Conservation (phyloP, 2,888 invertebrate species). For the Junonia oenone region DNA sequence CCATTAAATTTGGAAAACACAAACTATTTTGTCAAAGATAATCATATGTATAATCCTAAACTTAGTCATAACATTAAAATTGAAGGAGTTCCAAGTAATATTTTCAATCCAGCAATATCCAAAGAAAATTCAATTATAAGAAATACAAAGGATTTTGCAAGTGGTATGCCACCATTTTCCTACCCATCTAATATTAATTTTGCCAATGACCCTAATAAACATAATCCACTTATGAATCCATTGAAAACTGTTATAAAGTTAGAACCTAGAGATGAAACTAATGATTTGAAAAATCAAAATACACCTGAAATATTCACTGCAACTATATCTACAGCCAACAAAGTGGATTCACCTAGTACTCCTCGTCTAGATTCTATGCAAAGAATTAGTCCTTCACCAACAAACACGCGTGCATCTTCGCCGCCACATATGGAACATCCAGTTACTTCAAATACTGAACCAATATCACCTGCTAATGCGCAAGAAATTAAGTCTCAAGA, state of each 20-base stretch:
- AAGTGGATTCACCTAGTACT: constrained; percentile 66
- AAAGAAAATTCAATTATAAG: constrained; percentile 68
- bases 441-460: constrained; percentile 59
- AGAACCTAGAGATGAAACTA: constrained; percentile 71
- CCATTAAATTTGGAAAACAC: constrained; percentile 69
- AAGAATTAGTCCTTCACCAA: constrained; percentile 69
- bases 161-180: constrained; percentile 60
- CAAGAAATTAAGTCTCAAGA: constrained; percentile 63
- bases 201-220: constrained; percentile 64
- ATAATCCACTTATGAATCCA: constrained; percentile 65
- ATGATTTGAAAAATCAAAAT: constrained; percentile 68
- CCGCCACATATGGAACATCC: constrained; percentile 70
- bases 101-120: constrained; percentile 65
- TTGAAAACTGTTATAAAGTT: constrained; percentile 73
- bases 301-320: constrained; percentile 74
- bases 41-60: constrained; percentile 68
- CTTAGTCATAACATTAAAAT: constrained; percentile 65
- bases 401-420: constrained; percentile 58
- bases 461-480: constrained; percentile 65
- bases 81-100: constrained; percentile 62
- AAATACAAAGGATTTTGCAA: constrained; percentile 63
- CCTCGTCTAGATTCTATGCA: constrained; percentile 64
- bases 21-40: constrained; percentile 72
- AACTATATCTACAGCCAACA: constrained; percentile 62
- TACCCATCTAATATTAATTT: constrained; percentile 64